Evolutionary conservation across 1,140 invertebrate species (phyloP).

Genomic region (Holotrichia oblita): DNA sequence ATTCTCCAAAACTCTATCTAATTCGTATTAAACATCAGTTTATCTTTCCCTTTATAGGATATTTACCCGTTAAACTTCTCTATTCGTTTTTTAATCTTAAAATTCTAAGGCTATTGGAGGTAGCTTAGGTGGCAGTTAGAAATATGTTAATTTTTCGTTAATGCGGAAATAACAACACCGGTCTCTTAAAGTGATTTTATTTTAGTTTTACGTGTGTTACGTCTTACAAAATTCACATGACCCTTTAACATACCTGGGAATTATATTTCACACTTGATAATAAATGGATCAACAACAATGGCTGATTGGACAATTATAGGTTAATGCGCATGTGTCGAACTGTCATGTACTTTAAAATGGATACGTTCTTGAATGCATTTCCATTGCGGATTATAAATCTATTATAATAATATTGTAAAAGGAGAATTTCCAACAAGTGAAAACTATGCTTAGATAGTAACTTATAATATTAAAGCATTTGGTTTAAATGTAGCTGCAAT

Average conservation of each 20-base stretch:
- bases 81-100: constrained; percentile 48
- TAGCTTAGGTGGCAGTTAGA: constrained; percentile 54
- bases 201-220: background rate
- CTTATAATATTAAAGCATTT: no score
- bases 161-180: constrained; percentile 5
- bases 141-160: constrained; percentile 24
- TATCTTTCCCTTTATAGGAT: background rate
- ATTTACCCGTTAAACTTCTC: constrained; percentile 20
- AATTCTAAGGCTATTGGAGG: constrained; percentile 41
- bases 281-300: constrained; percentile 60
- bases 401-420: no score
- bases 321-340: constrained; percentile 57
- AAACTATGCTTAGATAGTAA: no score
- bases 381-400: no score
- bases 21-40: background rate
- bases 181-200: constrained; percentile 36
- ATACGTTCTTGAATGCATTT: background rate
- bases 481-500: no score
- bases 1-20: constrained; percentile 7
- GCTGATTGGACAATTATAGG: constrained; percentile 59
- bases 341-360: constrained; percentile 38
- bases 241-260: constrained; percentile 55
- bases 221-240: constrained; percentile 40
- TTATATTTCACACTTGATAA: constrained; percentile 54
- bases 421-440: no score